Percentiles rank a stretch among this genome's conserved stretches.
Conservation (phyloP, 2,888 invertebrate genomes). For the Apodemia mormo region DNA sequence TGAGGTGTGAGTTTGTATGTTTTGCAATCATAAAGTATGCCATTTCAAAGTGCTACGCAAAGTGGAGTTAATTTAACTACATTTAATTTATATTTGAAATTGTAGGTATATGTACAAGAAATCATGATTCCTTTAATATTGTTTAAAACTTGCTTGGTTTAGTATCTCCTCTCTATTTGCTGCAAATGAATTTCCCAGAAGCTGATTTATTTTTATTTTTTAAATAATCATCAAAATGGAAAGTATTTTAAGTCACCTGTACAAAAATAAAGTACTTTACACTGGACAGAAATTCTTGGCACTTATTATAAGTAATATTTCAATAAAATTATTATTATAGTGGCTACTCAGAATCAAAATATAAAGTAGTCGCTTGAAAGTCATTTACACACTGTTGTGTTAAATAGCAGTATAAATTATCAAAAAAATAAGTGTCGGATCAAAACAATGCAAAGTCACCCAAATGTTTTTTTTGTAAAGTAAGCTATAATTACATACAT, state of each 20-base stretch:
- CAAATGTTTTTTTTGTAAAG: neutral
- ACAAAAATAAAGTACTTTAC: neutral
- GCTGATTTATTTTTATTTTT: too few species aligned
- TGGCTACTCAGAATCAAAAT: conserved; percentile 8
- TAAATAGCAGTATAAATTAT: neutral
- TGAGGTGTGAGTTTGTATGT: neutral
- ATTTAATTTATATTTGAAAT: too few species aligned
- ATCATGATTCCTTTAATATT: too few species aligned
- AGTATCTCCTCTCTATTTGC: too few species aligned
- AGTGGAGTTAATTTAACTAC: too few species aligned
- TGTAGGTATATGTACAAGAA: too few species aligned
- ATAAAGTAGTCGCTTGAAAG: neutral
- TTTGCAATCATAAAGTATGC: too few species aligned
- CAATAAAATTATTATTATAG: neutral
- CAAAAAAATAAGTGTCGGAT: neutral
- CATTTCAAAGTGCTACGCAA: too few species aligned
- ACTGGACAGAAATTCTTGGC: conserved; percentile 13
- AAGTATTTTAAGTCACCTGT: neutral
- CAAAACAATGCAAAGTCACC: neutral
- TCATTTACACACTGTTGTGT: neutral
- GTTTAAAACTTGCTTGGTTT: too few species aligned
- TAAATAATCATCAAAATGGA: too few species aligned
- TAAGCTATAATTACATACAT: neutral
- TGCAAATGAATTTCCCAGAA: too few species aligned
- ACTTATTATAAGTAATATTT: neutral